These are phyloP conservation scores for Osmoderma eremita DNA, from an alignment of 2,888 invertebrate species.

Conservation along the genomic window DNA sequence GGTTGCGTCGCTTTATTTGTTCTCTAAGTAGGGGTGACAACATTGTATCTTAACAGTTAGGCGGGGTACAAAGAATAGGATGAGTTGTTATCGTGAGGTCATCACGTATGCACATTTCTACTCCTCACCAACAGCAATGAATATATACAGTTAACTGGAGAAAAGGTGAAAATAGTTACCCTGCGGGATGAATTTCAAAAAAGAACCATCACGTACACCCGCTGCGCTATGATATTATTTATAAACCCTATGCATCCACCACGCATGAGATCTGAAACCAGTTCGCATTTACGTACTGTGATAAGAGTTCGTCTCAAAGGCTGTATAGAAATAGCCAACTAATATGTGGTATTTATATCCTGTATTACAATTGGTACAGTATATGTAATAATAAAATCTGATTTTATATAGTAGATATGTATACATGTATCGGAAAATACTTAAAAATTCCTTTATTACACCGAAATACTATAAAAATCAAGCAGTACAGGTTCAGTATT, in stretches of 20 bases:
- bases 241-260: conserved; percentile 5
- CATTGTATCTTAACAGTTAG: conserved; percentile 3
- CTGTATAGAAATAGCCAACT: conserved; percentile 1
- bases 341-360: conserved; percentile 4
- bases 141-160: background rate
- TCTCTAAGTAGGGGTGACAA: conserved; percentile 37
- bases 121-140: background rate
- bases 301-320: conserved; percentile 4
- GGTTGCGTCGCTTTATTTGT: conserved; percentile 24
- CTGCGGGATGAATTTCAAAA: conserved; percentile 24
- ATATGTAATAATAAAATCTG: background rate
- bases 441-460: too few relatives aligned
- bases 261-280: conserved; percentile 24
- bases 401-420: background rate
- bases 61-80: background rate
- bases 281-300: conserved; percentile 6
- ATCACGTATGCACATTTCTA: background rate
- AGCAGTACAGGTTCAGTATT: too few relatives aligned
- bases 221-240: conserved; percentile 27
- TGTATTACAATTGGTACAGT: too few relatives aligned
- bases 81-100: too few relatives aligned
- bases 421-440: background rate
- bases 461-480: too few relatives aligned
- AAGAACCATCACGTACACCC: conserved; percentile 17
- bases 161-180: conserved; percentile 32